phyloP scores from a whole-genome alignment of 2,888 invertebrate genomes.

The Aleiodes alternator region DNA sequence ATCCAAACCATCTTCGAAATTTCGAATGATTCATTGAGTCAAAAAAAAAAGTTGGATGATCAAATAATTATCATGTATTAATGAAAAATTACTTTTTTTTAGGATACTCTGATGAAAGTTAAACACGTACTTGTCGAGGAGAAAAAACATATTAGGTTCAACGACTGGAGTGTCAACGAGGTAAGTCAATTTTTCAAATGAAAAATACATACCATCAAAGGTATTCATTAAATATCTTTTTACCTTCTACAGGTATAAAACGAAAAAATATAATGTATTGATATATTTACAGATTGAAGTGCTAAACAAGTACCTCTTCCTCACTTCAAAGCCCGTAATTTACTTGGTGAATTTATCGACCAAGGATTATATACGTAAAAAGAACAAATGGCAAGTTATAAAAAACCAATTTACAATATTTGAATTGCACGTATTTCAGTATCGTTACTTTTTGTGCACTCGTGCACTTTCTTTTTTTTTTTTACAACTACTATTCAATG shows the following conservation, averaged over 20 bases:
- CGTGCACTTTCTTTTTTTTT: background rate
- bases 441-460: background rate
- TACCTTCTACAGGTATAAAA: no score
- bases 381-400: slow-evolving; percentile 93
- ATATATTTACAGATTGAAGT: slow-evolving; percentile 88
- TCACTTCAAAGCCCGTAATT: slow-evolving; percentile 98
- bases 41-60: background rate
- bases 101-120: slow-evolving; percentile 92
- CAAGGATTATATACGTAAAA: slow-evolving; percentile 98
- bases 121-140: slow-evolving; percentile 90
- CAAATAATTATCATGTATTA: slow-evolving; percentile 4
- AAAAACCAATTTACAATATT: slow-evolving; percentile 25
- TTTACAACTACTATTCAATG: slow-evolving; percentile 21
- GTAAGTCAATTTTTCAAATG: slow-evolving; percentile 78
- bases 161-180: slow-evolving; percentile 94
- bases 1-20: no score
- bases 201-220: slow-evolving; percentile 19
- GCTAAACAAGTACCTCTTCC: slow-evolving; percentile 95
- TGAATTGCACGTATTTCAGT: slow-evolving; percentile 29
- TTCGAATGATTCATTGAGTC: background rate
- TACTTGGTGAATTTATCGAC: slow-evolving; percentile 98
- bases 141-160: slow-evolving; percentile 94
- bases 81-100: slow-evolving; percentile 50
- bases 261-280: background rate
- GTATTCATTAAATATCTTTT: background rate